Evolutionary conservation across 2,113 vertebrate species (phyloP).

Genomic region (Seriola dumerili): DNA sequence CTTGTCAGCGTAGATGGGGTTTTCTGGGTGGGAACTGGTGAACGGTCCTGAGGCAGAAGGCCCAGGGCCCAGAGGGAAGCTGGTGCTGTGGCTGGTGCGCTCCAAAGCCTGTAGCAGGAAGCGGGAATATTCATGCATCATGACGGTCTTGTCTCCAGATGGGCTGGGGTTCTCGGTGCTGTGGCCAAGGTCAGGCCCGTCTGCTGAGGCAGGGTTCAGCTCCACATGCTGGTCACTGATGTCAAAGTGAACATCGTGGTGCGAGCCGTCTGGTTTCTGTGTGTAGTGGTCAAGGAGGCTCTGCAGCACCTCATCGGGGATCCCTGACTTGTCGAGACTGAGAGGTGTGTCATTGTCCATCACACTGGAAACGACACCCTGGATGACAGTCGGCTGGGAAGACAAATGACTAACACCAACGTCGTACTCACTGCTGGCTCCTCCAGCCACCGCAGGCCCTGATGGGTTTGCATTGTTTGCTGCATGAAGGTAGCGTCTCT

Average conservation of each 20-base stretch:
- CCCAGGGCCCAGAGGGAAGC: slow-evolving; percentile 90
- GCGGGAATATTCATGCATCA: slow-evolving; percentile 98
- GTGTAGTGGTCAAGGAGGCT: slow-evolving; percentile 97
- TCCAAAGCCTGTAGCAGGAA: slow-evolving; percentile 99
- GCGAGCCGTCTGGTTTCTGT: slow-evolving; percentile 89
- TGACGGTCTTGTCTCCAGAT: slow-evolving; percentile 90
- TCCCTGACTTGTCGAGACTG: slow-evolving; percentile 94
- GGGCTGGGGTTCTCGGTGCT: slow-evolving; percentile 85
- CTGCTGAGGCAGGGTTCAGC: slow-evolving; percentile 86
- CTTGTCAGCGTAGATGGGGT: slow-evolving; percentile 93
- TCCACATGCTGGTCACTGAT: slow-evolving; percentile 93
- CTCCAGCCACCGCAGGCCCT: slow-evolving; percentile 40
- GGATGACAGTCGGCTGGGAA: slow-evolving; percentile 92
- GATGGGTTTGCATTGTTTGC: slow-evolving; percentile 75
- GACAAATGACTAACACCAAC: slow-evolving; percentile 90
- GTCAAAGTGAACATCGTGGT: slow-evolving; percentile 93
- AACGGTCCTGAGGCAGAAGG: slow-evolving; percentile 90
- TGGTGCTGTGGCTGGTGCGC: slow-evolving; percentile 94
- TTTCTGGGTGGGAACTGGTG: slow-evolving; percentile 88
- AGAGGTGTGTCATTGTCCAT: slow-evolving; percentile 90
- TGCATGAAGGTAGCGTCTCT: slow-evolving; percentile 94
- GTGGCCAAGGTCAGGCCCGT: slow-evolving; percentile 86
- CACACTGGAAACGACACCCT: slow-evolving; percentile 90
- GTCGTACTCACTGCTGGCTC: slow-evolving; percentile 89
- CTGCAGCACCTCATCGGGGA: slow-evolving; percentile 98